These are phyloP conservation scores for Drosophila punjabiensis DNA, from an alignment of 1,140 invertebrate species.

Conservation along the genomic window DNA sequence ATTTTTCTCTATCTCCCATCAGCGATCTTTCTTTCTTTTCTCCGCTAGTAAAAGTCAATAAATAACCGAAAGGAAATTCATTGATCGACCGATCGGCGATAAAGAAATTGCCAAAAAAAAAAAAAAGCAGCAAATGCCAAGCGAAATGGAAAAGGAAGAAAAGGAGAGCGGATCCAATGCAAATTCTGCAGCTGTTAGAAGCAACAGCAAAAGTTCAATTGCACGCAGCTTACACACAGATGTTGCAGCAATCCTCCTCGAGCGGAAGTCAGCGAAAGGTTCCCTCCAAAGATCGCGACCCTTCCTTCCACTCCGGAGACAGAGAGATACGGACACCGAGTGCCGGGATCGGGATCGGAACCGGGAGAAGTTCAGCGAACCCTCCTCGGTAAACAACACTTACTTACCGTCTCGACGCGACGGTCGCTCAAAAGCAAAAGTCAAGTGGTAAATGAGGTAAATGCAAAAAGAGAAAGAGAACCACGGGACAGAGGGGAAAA, in stretches of 20 bases:
- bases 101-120: slow-evolving; percentile 48
- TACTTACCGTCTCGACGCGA: slow-evolving; percentile 7
- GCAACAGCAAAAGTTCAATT: slow-evolving; percentile 58
- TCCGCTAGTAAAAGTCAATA: slow-evolving; percentile 76
- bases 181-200: slow-evolving; percentile 77
- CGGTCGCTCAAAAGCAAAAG: slow-evolving; percentile 53
- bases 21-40: slow-evolving; percentile 34
- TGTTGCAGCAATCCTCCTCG: slow-evolving; percentile 76
- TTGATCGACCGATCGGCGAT: slow-evolving; percentile 71
- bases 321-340: slow-evolving; percentile 18
- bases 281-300: slow-evolving; percentile 38
- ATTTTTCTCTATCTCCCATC: slow-evolving; percentile 47
- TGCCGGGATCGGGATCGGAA: neutral
- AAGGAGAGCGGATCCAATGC: slow-evolving; percentile 35
- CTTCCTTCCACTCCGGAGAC: slow-evolving; percentile 10
- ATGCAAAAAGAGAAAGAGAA: slow-evolving; percentile 50
- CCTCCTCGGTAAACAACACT: slow-evolving; percentile 35
- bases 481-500: slow-evolving; percentile 12
- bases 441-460: slow-evolving; percentile 64
- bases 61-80: slow-evolving; percentile 77
- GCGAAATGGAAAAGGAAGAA: neutral
- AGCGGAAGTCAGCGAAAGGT: slow-evolving; percentile 82
- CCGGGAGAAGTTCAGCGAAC: slow-evolving; percentile 53
- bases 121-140: slow-evolving; percentile 3
- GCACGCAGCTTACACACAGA: slow-evolving; percentile 65